phyloP scores from a whole-genome alignment of 2,113 vertebrate species.

The Eulemur rufifrons region DNA sequence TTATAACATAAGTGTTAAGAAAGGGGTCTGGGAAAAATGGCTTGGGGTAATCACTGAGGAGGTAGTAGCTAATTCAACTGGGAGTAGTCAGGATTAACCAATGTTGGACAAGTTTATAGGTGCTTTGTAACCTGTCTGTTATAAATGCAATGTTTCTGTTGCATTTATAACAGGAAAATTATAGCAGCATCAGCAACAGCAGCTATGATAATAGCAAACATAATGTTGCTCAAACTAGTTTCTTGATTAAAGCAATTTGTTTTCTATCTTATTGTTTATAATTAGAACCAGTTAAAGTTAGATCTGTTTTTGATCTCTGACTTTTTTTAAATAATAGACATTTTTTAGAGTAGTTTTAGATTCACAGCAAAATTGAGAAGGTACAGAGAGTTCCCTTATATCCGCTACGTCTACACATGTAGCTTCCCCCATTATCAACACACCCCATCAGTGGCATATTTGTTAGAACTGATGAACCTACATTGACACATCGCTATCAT shows the following conservation, averaged over 20 bases:
- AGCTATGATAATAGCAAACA: background rate
- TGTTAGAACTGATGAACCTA: no score
- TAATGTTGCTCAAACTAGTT: background rate
- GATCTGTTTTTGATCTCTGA: background rate
- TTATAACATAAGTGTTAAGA: background rate
- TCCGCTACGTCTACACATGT: background rate
- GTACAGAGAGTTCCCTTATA: fast-evolving
- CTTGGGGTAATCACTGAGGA: background rate
- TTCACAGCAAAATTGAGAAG: background rate
- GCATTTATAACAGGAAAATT: background rate
- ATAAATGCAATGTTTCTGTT: background rate
- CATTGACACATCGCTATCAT: background rate
- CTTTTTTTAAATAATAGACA: background rate
- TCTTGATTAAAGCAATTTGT: background rate
- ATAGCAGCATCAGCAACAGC: background rate
- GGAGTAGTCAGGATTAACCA: background rate
- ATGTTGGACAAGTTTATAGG: background rate
- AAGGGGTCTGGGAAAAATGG: background rate
- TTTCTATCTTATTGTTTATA: background rate
- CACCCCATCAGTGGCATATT: background rate
- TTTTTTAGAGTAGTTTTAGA: background rate
- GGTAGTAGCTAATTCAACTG: background rate
- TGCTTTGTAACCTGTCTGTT: background rate
- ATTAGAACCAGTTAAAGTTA: background rate
- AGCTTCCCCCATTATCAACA: background rate